These are phyloP conservation scores for Cheilosia impressa DNA, from an alignment of 2,888 invertebrate species.

Conservation along the genomic window DNA sequence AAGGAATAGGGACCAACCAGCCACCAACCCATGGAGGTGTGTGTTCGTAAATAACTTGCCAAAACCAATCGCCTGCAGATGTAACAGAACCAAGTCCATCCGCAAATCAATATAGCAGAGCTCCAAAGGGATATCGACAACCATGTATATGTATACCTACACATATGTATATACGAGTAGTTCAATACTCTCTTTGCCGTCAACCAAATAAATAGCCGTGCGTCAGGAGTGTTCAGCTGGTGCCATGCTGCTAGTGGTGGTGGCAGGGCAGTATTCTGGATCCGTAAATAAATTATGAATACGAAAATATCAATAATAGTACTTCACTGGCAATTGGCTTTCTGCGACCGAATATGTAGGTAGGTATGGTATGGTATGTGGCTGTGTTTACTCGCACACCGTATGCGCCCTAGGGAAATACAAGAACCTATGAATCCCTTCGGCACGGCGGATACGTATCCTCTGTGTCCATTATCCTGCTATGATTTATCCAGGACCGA, in stretches of 20 bases:
- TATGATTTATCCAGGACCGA: constrained; percentile 64
- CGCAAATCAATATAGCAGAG: constrained; percentile 59
- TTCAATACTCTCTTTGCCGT: constrained; percentile 12
- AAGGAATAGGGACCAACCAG: not conserved
- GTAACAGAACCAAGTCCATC: constrained; percentile 65
- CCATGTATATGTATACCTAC: not conserved
- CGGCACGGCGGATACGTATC: constrained; percentile 19
- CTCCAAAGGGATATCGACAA: constrained; percentile 41
- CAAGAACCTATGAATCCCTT: constrained; percentile 32
- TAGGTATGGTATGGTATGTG: constrained; percentile 15
- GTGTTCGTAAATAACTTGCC: constrained; percentile 69
- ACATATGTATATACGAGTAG: not conserved
- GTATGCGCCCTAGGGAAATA: constrained; percentile 53
- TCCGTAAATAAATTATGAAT: constrained; percentile 75
- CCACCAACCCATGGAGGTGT: constrained; percentile 32
- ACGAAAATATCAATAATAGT: constrained; percentile 74
- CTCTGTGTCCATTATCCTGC: constrained; percentile 40
- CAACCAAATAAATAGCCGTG: constrained; percentile 63
- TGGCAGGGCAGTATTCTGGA: constrained; percentile 5
- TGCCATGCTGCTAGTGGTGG: constrained; percentile 25
- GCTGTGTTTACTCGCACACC: constrained; percentile 11
- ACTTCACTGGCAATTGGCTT: constrained; percentile 70
- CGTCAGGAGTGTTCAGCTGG: constrained; percentile 65
- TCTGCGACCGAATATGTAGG: constrained; percentile 12
- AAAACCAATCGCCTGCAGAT: constrained; percentile 73